Conservation (phyloP, 2,888 invertebrate species). For the Euplagia quadripunctaria region DNA sequence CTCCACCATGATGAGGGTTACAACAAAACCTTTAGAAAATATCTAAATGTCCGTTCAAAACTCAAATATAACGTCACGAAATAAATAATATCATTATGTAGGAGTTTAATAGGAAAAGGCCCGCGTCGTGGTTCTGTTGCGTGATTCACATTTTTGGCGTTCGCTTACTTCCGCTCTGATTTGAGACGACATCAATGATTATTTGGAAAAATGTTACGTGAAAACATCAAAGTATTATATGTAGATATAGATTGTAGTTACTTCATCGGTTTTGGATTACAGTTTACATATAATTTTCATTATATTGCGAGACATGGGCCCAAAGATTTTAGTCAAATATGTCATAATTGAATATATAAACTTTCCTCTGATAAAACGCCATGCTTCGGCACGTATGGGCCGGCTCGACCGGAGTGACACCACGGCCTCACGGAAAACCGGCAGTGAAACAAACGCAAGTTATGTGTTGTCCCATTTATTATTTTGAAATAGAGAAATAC, state of each 20-base stretch:
- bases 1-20: conserved; percentile 53
- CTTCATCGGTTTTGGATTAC: neutral
- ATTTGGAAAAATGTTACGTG: conserved; percentile 5
- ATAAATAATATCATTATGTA: conserved; percentile 38
- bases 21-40: conserved; percentile 55
- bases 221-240: neutral
- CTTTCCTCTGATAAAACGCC: too few species aligned
- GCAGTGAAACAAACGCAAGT: too few species aligned
- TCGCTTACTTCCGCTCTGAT: conserved; percentile 13
- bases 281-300: neutral
- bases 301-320: neutral
- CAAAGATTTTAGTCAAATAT: too few species aligned
- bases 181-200: conserved; percentile 11
- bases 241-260: too few species aligned
- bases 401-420: too few species aligned
- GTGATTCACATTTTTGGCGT: conserved; percentile 21
- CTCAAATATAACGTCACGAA: conserved; percentile 45
- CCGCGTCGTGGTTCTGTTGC: conserved; percentile 18
- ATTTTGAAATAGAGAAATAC: too few species aligned
- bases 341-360: too few species aligned
- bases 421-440: too few species aligned
- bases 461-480: too few species aligned
- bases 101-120: conserved; percentile 39
- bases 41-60: conserved; percentile 54
- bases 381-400: too few species aligned